Conservation (phyloP, 2,113 vertebrate genomes). For the Chaetops frenatus region DNA sequence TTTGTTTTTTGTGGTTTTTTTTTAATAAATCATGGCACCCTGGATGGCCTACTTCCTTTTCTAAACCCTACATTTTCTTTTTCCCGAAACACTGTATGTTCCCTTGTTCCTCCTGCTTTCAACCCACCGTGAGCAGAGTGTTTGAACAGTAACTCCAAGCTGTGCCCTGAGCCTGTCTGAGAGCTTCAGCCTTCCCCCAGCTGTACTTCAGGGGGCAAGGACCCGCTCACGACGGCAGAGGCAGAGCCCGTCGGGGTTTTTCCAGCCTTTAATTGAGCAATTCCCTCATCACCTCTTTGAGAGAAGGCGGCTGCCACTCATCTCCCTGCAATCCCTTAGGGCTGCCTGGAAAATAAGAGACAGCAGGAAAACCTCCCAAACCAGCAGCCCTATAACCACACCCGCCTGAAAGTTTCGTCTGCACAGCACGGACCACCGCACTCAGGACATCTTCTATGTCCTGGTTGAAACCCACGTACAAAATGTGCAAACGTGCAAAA, state of each 20-base stretch:
- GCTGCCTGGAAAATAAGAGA: neutral
- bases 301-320: neutral
- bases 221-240: accelerated
- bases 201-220: neutral
- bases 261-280: neutral
- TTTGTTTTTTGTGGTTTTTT: too few species aligned
- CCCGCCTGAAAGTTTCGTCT: neutral
- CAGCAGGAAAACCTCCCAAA: neutral
- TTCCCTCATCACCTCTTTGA: neutral
- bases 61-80: neutral
- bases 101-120: neutral
- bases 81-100: accelerated
- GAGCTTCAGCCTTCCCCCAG: too few species aligned
- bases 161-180: too few species aligned
- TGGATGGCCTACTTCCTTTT: neutral
- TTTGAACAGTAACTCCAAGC: too few species aligned
- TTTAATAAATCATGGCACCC: accelerated
- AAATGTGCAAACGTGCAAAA: accelerated
- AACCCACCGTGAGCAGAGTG: accelerated
- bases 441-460: neutral
- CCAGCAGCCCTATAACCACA: neutral
- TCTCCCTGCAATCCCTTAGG: neutral
- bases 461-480: accelerated
- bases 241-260: neutral
- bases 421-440: accelerated